A percentile compares a stretch with the other conserved stretches of the same genome.
Conservation (phyloP, 1,140 invertebrate genomes). For the Cydia pomonella region DNA sequence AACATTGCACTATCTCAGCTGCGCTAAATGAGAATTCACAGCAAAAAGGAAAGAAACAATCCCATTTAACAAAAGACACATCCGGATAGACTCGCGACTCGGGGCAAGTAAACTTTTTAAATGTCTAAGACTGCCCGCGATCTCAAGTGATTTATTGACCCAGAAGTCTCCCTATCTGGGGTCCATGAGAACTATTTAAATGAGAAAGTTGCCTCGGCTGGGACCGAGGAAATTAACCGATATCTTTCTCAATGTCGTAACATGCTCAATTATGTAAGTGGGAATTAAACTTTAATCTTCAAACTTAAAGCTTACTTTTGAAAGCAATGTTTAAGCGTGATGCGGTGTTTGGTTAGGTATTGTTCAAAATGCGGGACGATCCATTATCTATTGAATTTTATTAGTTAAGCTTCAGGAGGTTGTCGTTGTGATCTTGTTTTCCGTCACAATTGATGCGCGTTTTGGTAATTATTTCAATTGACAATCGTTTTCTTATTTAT, state of each 20-base stretch:
- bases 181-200: constrained; percentile 60
- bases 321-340: background rate
- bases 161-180: constrained; percentile 38
- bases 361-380: constrained; percentile 40
- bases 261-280: background rate
- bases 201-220: constrained; percentile 57
- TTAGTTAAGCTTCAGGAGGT: constrained; percentile 7
- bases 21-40: background rate
- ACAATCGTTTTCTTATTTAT: background rate
- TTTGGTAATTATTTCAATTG: background rate
- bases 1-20: constrained; percentile 1
- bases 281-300: background rate
- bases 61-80: constrained; percentile 25
- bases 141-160: constrained; percentile 51
- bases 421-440: constrained; percentile 16
- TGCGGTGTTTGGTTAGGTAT: background rate
- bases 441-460: background rate
- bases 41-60: constrained; percentile 6
- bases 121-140: constrained; percentile 38
- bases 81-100: constrained; percentile 44
- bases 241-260: background rate
- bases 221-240: constrained; percentile 27
- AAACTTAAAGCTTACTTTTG: background rate
- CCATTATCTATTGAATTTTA: constrained; percentile 58
- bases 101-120: constrained; percentile 51